phyloP scores from a whole-genome alignment of 2,113 vertebrate genomes.

The Sinosuthora webbiana region DNA sequence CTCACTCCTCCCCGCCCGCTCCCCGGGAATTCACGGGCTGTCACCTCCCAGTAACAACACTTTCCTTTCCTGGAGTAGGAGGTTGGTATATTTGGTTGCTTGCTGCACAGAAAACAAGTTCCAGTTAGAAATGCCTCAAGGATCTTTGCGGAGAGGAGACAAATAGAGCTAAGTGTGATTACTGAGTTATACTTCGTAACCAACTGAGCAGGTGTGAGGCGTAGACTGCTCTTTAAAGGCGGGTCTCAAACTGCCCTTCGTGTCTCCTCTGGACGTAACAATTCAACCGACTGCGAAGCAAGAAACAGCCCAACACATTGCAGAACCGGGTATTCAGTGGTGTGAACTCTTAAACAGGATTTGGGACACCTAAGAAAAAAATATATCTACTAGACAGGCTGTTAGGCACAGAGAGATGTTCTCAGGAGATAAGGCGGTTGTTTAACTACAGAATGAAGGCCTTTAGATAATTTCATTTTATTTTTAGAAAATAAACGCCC shows the following conservation, averaged over 20 bases:
- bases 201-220: background rate
- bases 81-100: background rate
- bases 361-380: background rate
- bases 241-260: background rate
- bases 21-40: background rate
- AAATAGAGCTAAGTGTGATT: background rate
- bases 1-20: background rate
- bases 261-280: background rate
- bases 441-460: slow-evolving; percentile 7
- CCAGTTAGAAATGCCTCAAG: background rate
- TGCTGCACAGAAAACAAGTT: background rate
- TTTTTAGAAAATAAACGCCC: slow-evolving; percentile 10
- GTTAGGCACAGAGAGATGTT: slow-evolving; percentile 18
- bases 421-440: slow-evolving; percentile 39
- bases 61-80: background rate
- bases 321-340: background rate
- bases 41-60: background rate
- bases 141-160: background rate
- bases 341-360: background rate
- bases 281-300: background rate
- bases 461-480: slow-evolving; percentile 26
- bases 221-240: background rate
- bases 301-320: background rate
- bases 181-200: background rate
- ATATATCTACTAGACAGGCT: background rate